Conservation (phyloP, 2,888 invertebrate species). For the Myopa tessellatipennis region DNA sequence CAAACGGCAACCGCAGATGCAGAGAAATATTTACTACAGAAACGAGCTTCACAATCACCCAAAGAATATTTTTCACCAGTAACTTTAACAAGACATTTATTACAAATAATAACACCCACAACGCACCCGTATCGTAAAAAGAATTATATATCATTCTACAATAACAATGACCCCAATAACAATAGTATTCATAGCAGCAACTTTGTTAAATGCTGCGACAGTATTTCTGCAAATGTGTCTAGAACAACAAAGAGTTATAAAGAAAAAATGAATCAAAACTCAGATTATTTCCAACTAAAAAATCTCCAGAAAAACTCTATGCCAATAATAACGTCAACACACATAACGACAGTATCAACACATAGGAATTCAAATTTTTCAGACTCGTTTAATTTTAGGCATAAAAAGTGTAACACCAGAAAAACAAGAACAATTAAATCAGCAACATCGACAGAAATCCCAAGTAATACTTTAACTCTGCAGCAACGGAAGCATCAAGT, state of each 20-base stretch:
- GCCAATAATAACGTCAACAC: neutral
- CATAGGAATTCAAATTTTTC: constrained; percentile 10
- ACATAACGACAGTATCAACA: neutral
- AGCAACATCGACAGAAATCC: neutral
- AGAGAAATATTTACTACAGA: constrained; percentile 7
- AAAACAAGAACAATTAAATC: neutral
- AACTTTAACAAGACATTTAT: constrained; percentile 24
- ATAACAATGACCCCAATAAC: neutral
- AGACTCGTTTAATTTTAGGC: constrained; percentile 24
- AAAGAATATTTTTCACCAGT: constrained; percentile 15
- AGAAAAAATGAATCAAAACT: constrained; percentile 19
- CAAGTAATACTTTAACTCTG: neutral
- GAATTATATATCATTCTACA: neutral
- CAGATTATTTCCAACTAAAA: neutral
- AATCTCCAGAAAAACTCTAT: neutral
- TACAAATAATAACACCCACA: constrained; percentile 5
- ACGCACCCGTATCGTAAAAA: neutral
- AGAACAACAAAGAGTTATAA: constrained; percentile 2
- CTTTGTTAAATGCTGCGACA: constrained; percentile 4
- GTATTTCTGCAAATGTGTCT: neutral
- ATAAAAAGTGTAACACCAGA: constrained; percentile 6
- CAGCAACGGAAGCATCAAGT: constrained; percentile 1
- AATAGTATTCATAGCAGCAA: neutral
- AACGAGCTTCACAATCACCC: neutral
- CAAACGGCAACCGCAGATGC: neutral